Conservation (phyloP, 2,113 vertebrate genomes). For the Zapornia atra region DNA sequence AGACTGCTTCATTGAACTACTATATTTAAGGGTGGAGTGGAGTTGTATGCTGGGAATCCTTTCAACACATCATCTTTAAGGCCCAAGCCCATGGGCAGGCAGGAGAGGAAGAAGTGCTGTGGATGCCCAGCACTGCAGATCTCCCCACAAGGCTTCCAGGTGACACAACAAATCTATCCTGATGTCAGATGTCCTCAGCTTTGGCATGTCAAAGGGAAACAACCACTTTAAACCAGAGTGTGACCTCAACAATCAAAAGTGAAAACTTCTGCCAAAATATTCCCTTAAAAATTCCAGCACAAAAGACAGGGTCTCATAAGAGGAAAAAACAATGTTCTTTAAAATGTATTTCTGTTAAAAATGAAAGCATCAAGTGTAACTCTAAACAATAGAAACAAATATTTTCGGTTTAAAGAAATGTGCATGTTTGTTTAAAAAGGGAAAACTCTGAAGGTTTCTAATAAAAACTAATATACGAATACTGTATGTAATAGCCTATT, state of each 20-base stretch:
- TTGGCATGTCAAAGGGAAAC: neutral
- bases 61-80: neutral
- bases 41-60: neutral
- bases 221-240: neutral
- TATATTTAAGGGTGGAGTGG: neutral
- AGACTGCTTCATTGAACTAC: neutral
- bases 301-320: neutral
- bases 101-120: neutral
- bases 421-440: neutral
- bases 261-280: neutral
- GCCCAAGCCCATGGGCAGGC: rapidly evolving
- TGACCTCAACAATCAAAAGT: neutral
- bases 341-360: neutral
- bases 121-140: neutral
- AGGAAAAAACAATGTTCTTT: neutral
- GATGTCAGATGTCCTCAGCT: neutral
- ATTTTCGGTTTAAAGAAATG: neutral
- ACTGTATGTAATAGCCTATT: neutral
- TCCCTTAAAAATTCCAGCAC: neutral
- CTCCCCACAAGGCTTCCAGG: neutral
- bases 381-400: neutral
- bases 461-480: neutral
- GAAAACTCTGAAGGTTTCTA: neutral
- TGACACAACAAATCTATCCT: neutral
- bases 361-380: neutral